Conservation (phyloP, 1,140 invertebrate genomes). For the Batillaria attramentaria region DNA sequence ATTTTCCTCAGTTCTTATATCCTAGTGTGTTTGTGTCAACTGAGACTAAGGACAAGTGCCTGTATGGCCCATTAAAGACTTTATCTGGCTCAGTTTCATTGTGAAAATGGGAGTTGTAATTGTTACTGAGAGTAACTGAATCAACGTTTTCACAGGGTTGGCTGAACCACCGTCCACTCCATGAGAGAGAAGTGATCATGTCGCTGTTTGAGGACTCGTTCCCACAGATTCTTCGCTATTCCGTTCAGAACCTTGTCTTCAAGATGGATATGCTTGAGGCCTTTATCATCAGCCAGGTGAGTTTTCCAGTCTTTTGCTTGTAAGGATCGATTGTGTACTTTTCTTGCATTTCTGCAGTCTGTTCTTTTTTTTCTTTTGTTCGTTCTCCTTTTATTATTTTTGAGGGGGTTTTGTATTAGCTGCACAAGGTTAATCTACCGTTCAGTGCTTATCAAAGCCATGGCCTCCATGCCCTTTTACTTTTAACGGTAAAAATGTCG, state of each 20-base stretch:
- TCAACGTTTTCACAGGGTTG: conserved; percentile 78
- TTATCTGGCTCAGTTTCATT: neutral
- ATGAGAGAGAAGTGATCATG: conserved; percentile 81
- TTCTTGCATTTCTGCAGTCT: too few relatives aligned
- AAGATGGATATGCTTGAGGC: conserved; percentile 93
- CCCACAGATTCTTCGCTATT: conserved; percentile 84
- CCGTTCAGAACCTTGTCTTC: conserved; percentile 84
- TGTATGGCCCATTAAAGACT: neutral
- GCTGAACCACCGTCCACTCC: conserved; percentile 82
- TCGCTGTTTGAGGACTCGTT: conserved; percentile 87
- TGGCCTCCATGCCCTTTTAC: too few relatives aligned
- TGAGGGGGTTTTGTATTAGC: too few relatives aligned
- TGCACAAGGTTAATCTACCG: too few relatives aligned
- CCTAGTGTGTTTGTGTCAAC: too few relatives aligned
- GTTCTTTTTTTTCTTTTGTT: too few relatives aligned
- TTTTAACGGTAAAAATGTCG: too few relatives aligned
- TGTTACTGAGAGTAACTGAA: neutral
- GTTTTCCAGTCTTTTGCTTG: conserved; percentile 4
- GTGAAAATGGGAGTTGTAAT: neutral
- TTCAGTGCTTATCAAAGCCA: too few relatives aligned
- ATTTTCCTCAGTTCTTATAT: too few relatives aligned
- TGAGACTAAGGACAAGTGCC: too few relatives aligned
- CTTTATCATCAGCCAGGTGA: conserved; percentile 84
- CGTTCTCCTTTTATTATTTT: too few relatives aligned
- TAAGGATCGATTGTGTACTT: too few relatives aligned